phyloP scores from a whole-genome alignment of 2,797 vertebrate genomes.

The Lagocephalus sceleratus region DNA sequence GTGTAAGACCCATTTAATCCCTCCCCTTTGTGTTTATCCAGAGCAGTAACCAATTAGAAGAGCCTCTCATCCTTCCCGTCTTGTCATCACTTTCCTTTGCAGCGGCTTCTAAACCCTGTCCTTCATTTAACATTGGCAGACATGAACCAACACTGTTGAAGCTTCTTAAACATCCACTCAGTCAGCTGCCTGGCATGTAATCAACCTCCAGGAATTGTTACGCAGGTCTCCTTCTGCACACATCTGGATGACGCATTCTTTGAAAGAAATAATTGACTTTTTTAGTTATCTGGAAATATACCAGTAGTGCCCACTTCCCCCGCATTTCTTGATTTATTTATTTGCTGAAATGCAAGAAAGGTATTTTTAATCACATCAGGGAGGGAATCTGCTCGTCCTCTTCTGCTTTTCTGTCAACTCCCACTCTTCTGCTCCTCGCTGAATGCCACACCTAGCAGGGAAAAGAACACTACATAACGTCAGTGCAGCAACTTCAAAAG shows the following conservation, averaged over 20 bases:
- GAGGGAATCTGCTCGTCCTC: background rate
- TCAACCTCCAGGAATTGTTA: background rate
- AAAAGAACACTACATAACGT: slow-evolving; percentile 32
- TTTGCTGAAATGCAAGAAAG: background rate
- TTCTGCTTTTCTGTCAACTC: slow-evolving; percentile 15
- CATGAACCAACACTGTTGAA: background rate
- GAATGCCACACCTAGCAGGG: slow-evolving; percentile 26
- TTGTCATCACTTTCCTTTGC: background rate
- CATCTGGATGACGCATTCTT: background rate
- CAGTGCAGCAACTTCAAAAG: slow-evolving; percentile 48
- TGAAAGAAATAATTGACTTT: background rate
- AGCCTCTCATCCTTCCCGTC: background rate
- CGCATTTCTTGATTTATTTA: background rate
- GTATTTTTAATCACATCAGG: slow-evolving; percentile 7
- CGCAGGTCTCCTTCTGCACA: background rate
- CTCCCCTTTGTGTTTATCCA: background rate
- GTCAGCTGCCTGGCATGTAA: background rate
- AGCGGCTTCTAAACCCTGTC: slow-evolving; percentile 2
- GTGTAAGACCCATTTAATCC: background rate
- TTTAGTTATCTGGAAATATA: background rate
- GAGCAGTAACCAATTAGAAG: background rate
- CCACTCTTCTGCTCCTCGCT: slow-evolving; percentile 12
- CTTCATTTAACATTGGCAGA: slow-evolving; percentile 9
- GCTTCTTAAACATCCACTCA: slow-evolving; percentile 2
- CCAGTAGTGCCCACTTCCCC: background rate